Conservation (phyloP, 1,140 invertebrate species). For the Reticulitermes speratus region DNA sequence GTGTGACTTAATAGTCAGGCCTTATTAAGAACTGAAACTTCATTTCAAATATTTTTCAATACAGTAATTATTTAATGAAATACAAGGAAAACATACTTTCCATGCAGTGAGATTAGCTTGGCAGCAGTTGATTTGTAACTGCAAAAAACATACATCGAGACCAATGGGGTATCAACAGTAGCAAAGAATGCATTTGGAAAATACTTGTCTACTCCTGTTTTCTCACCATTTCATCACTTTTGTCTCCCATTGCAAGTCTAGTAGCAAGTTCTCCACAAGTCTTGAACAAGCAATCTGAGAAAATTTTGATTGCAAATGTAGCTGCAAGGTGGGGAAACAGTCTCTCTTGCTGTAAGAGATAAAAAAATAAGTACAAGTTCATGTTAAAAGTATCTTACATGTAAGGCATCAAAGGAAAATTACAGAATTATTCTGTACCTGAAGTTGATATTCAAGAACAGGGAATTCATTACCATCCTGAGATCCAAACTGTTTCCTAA, state of each 20-base stretch:
- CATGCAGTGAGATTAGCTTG: no score
- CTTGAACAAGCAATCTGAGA: slow-evolving; percentile 59
- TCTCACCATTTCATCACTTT: slow-evolving; percentile 24
- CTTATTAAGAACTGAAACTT: no score
- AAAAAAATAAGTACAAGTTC: not conserved
- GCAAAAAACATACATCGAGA: no score
- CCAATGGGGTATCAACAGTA: no score
- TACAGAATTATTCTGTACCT: slow-evolving; percentile 49
- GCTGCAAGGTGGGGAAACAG: slow-evolving; percentile 78
- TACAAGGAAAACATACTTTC: no score
- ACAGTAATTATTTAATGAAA: no score
- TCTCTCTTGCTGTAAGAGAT: slow-evolving; percentile 69
- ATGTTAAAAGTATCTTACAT: not conserved
- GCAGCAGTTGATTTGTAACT: no score
- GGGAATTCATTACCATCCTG: slow-evolving; percentile 61
- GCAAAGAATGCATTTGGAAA: no score
- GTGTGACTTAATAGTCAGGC: no score
- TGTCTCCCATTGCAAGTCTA: not conserved
- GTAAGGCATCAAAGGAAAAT: not conserved
- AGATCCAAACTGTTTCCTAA: slow-evolving; percentile 77
- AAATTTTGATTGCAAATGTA: slow-evolving; percentile 66
- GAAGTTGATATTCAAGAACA: slow-evolving; percentile 82
- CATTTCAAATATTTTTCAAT: no score
- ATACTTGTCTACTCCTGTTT: no score
- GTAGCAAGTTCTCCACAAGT: slow-evolving; percentile 26